Evolutionary conservation across 2,797 vertebrate species (phyloP), one percentile per base, ranked within the genome.

Genomic region (Anisognathus igniventris): DNA sequence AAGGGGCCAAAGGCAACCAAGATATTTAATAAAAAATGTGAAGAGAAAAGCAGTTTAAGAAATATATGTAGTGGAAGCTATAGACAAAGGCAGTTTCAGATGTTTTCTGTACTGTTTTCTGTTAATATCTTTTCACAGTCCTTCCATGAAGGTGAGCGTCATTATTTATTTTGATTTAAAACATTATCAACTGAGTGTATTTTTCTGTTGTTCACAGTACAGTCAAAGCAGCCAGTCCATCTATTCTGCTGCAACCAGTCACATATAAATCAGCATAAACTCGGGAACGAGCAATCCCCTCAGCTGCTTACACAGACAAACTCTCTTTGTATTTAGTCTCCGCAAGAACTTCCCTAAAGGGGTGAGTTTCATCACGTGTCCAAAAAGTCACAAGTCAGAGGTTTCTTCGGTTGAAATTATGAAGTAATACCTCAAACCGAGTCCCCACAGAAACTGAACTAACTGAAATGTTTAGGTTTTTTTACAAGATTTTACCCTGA

Each of bases 311-410:
- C 20, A 50, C 35, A 42, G 61, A 39, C 45, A 2, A 88, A 76
- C 66, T 30, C 76, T 64, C 67, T 27, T 54, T 60, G 22, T 35
- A 70, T 79, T 88, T 86, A 31, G 40, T 47, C 56, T 64, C 56
- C 67, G 74, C 71, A 28, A 89, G 70, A 84, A 78, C 60, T 86
- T 90, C 92, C 74, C 80, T 81, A 88, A 92, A 92, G 67, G 35
- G 45, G 23, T 16, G 48, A 94, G 73, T 86, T 96, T 78, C 90
- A 78, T 68, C 73, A 74, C 1, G 6, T 0, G 1, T 57, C 58
- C 35, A 21, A 83, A 72, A 62, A 81, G 56, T 83, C 89, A 19
- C 25, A 76, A 92, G 73, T 72, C 56, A 84, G 73, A 88, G 44
- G 76, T 75, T 86, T 92, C 77, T 90, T 82, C 56, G 56, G 64